Percentiles rank a stretch among this genome's conserved stretches.
These are phyloP conservation scores for Nymphicus hollandicus DNA, from an alignment of 2,113 vertebrate genomes.

Conservation along the genomic window DNA sequence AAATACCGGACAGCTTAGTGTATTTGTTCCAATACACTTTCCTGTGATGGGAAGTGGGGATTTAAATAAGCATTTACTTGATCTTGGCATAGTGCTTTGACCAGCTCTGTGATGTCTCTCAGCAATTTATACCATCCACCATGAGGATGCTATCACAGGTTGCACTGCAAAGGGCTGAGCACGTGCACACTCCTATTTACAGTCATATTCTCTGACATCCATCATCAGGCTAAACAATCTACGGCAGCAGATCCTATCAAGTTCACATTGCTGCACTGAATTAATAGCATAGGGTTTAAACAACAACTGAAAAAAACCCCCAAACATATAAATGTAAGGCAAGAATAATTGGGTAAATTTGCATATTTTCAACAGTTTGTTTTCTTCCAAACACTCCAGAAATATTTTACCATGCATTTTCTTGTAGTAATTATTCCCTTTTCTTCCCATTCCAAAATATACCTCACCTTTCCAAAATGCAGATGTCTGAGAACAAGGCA, in stretches of 20 bases:
- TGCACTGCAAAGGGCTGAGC: not conserved
- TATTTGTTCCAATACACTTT: not conserved
- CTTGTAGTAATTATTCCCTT: not conserved
- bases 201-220: not conserved
- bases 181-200: not conserved
- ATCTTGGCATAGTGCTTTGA: not conserved
- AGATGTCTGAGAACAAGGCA: not conserved
- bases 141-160: not conserved
- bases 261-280: not conserved
- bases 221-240: not conserved
- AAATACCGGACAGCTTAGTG: not conserved
- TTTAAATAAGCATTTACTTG: not conserved
- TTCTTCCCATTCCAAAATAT: not conserved
- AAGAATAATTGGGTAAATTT: not conserved
- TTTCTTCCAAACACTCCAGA: not conserved
- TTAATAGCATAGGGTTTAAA: not conserved
- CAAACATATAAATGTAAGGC: not conserved
- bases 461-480: not conserved
- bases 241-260: not conserved
- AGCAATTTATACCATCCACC: not conserved
- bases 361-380: not conserved
- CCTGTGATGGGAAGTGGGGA: not conserved
- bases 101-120: not conserved
- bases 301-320: not conserved
- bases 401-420: not conserved